Evolutionary conservation across 2,113 vertebrate genomes (phyloP).

Genomic region (Trematocara variabile): DNA sequence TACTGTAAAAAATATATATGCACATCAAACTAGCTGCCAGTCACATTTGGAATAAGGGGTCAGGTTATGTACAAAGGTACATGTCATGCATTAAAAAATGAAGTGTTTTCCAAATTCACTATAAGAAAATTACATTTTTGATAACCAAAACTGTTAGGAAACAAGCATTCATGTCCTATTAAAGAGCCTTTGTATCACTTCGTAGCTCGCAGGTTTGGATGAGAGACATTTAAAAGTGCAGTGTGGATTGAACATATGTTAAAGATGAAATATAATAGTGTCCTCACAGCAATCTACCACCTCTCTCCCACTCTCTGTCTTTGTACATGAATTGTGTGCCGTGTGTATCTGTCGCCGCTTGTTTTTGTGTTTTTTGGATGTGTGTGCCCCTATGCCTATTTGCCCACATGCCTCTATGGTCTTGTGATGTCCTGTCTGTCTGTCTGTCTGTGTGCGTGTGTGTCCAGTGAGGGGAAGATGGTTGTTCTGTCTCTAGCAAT

Average conservation of each 20-base stretch:
- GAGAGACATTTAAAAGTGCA: slow-evolving; percentile 1
- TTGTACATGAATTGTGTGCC: slow-evolving; percentile 36
- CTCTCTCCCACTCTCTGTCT: slow-evolving; percentile 40
- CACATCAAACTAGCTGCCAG: not conserved
- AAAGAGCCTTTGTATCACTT: not conserved
- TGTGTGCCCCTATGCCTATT: not conserved
- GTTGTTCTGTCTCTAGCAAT: slow-evolving; percentile 98
- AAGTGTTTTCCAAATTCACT: not conserved
- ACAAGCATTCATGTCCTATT: not conserved
- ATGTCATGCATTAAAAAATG: not conserved
- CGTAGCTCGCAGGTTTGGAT: not conserved
- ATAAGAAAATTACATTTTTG: not conserved
- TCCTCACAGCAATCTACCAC: slow-evolving; percentile 23
- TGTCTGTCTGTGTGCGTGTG: slow-evolving; percentile 10
- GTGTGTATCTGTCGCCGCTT: slow-evolving; percentile 8
- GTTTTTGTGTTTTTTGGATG: not conserved
- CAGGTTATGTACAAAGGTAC: not conserved
- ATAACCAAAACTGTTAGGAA: not conserved
- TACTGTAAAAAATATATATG: not conserved
- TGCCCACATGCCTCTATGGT: slow-evolving; percentile 31
- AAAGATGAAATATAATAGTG: slow-evolving; percentile 1
- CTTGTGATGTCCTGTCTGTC: slow-evolving; percentile 42
- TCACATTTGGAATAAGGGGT: not conserved
- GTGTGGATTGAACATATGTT: not conserved
- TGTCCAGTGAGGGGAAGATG: slow-evolving; percentile 97